phyloP scores from a whole-genome alignment of 2,797 vertebrate genomes.

The Tragelaphus eurycerus region DNA sequence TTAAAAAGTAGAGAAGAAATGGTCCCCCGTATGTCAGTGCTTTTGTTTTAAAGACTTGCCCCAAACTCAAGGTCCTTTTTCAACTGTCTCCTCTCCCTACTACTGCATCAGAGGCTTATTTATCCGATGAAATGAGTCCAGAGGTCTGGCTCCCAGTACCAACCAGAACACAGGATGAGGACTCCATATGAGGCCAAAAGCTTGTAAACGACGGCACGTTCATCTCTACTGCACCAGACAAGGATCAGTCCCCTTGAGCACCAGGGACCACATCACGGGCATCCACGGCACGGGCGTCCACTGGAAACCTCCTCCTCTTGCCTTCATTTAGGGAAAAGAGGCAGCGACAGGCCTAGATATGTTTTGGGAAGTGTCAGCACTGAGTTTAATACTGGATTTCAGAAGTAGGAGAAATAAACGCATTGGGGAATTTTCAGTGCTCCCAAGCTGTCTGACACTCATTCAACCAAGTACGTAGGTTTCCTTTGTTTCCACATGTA shows the following conservation, averaged over 20 bases:
- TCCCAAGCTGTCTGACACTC: not conserved
- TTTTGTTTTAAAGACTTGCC: not conserved
- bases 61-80: not conserved
- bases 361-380: not conserved
- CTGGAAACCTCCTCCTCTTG: fast-evolving
- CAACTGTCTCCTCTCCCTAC: no score
- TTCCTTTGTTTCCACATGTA: not conserved
- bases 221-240: not conserved
- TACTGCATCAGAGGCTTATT: not conserved
- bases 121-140: no score
- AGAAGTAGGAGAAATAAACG: not conserved
- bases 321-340: not conserved
- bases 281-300: fast-evolving
- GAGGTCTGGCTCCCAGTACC: not conserved
- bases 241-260: not conserved
- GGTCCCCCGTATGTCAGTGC: fast-evolving
- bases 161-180: not conserved
- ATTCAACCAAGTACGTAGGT: not conserved
- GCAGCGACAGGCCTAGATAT: fast-evolving
- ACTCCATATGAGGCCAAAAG: fast-evolving
- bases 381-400: not conserved
- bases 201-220: not conserved
- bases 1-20: not conserved
- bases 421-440: not conserved
- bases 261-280: not conserved